Percentiles rank a stretch among this genome's conserved stretches.
These are phyloP conservation scores for Lateolabrax maculatus DNA, from an alignment of 2,797 vertebrate species.

Conservation along the genomic window DNA sequence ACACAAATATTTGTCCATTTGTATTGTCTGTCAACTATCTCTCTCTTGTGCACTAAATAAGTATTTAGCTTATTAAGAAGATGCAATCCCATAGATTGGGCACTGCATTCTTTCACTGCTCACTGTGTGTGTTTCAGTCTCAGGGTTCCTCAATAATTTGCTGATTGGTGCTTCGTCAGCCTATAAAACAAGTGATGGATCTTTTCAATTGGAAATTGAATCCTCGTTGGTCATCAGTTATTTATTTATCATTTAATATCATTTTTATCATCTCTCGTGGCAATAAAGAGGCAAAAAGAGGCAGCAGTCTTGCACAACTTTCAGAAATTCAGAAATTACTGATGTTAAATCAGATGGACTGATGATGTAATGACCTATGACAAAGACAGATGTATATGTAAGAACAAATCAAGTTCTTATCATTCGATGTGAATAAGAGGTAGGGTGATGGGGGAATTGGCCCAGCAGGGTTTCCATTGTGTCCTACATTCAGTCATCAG, in stretches of 20 bases:
- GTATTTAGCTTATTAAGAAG: not conserved
- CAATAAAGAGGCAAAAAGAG: not conserved
- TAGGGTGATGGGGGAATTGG: not conserved
- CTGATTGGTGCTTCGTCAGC: not conserved
- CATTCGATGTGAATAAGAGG: constrained; percentile 7
- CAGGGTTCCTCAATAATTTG: not conserved
- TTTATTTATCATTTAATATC: constrained; percentile 1
- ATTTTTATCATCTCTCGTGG: not conserved
- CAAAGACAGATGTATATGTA: not conserved
- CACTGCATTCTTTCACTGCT: not conserved
- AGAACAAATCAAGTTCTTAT: constrained; percentile 38
- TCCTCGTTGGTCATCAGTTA: not conserved
- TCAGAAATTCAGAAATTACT: not conserved
- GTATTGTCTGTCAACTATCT: not conserved
- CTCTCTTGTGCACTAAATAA: not conserved
- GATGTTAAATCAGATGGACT: constrained; percentile 6
- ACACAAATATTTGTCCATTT: not conserved
- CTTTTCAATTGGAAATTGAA: not conserved
- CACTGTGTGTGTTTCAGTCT: not conserved
- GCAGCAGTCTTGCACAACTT: not conserved
- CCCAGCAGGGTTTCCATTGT: not conserved
- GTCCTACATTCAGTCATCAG: not conserved
- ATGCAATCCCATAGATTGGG: not conserved
- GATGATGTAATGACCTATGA: constrained; percentile 2
- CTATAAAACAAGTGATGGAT: not conserved